phyloP scores from a whole-genome alignment of 2,113 vertebrate species.

The Pterocles gutturalis region DNA sequence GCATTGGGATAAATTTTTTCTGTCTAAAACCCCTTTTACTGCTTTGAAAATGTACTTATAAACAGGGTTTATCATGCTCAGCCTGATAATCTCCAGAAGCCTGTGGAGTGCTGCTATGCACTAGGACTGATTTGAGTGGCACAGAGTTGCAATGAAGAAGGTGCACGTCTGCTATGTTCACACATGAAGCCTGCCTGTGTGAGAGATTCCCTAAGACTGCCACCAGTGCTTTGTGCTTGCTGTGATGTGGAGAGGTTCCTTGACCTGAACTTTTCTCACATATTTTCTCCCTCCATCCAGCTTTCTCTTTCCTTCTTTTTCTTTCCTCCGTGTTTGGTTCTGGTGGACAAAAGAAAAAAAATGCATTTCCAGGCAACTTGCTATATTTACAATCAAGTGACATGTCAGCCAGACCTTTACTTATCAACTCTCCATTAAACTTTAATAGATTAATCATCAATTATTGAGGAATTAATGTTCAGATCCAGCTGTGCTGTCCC shows the following conservation, averaged over 20 bases:
- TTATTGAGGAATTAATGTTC: slow-evolving; percentile 83
- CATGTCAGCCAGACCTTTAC: slow-evolving; percentile 79
- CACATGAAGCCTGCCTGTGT: background rate
- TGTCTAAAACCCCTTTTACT: background rate
- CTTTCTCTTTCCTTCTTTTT: background rate
- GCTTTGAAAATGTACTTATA: background rate
- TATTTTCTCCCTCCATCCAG: background rate
- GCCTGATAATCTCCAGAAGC: background rate
- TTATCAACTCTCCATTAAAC: slow-evolving; percentile 83
- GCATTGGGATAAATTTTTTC: background rate
- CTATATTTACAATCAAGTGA: slow-evolving; percentile 76
- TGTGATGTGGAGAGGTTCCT: background rate
- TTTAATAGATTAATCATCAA: slow-evolving; percentile 83
- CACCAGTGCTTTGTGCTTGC: fast-evolving
- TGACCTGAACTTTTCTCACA: background rate
- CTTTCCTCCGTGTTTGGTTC: background rate
- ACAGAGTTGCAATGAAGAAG: background rate
- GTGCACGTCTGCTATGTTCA: background rate
- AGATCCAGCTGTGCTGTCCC: slow-evolving; percentile 81
- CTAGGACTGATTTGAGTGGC: background rate
- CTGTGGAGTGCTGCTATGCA: background rate
- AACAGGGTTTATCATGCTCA: background rate
- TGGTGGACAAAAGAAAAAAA: slow-evolving; percentile 29
- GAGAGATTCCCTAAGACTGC: background rate
- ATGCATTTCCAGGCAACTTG: slow-evolving; percentile 75